phyloP scores from a whole-genome alignment of 2,888 invertebrate genomes.

The Rutpela maculata region DNA sequence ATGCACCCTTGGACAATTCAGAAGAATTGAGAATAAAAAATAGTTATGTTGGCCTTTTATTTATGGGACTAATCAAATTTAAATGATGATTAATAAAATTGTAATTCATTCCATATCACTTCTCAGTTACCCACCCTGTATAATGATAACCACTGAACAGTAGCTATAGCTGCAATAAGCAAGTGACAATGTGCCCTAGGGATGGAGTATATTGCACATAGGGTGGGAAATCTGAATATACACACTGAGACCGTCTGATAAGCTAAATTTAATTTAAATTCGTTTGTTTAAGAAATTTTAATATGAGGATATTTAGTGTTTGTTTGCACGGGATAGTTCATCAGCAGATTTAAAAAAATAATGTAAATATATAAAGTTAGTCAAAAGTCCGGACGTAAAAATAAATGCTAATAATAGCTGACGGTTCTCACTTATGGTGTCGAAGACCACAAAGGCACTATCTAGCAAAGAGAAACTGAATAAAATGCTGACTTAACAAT shows the following conservation, averaged over 20 bases:
- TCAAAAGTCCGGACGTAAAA: too few species aligned
- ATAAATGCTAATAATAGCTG: too few species aligned
- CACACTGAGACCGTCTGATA: slow-evolving; percentile 62
- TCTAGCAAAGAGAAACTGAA: too few species aligned
- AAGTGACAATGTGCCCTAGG: slow-evolving; percentile 35
- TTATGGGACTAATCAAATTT: too few species aligned
- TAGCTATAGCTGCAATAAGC: neutral
- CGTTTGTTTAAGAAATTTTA: slow-evolving; percentile 44
- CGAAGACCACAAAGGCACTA: too few species aligned
- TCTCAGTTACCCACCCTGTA: slow-evolving; percentile 7
- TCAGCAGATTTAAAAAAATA: neutral
- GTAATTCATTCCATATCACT: too few species aligned
- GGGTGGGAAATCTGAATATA: slow-evolving; percentile 59
- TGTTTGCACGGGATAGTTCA: neutral
- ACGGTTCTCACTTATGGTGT: too few species aligned
- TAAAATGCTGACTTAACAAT: too few species aligned
- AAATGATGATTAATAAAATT: too few species aligned
- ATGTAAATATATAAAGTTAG: neutral
- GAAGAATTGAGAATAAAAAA: too few species aligned
- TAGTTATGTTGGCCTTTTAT: too few species aligned
- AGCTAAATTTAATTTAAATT: slow-evolving; percentile 64
- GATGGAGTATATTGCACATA: slow-evolving; percentile 53
- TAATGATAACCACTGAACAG: slow-evolving; percentile 8
- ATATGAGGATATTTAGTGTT: neutral
- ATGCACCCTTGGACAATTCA: too few species aligned